A percentile compares a stretch with the other conserved stretches of the same genome.
These are phyloP conservation scores for Riptortus pedestris DNA, from an alignment of 1,140 invertebrate species.

Conservation along the genomic window DNA sequence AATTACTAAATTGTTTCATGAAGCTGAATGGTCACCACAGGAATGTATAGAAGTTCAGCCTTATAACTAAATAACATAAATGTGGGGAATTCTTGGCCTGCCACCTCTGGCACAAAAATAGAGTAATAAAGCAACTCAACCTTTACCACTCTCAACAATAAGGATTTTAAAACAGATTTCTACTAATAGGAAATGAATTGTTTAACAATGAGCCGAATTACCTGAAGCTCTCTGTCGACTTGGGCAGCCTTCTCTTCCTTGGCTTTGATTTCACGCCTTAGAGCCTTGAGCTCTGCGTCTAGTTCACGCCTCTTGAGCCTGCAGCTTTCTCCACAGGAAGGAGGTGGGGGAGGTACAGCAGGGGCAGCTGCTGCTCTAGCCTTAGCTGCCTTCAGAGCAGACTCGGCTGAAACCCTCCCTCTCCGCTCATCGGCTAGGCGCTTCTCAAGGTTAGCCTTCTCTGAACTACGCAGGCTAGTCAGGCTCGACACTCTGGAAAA, in stretches of 20 bases:
- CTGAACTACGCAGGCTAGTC: slow-evolving; percentile 57
- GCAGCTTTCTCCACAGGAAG: slow-evolving; percentile 58
- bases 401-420: slow-evolving; percentile 57
- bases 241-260: slow-evolving; percentile 56
- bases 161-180: too few species aligned
- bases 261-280: slow-evolving; percentile 61
- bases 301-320: slow-evolving; percentile 61
- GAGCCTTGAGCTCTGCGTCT: slow-evolving; percentile 63
- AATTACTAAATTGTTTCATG: too few species aligned
- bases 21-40: too few species aligned
- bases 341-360: slow-evolving; percentile 11
- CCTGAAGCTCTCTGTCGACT: slow-evolving; percentile 46
- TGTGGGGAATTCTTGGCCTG: too few species aligned
- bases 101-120: too few species aligned
- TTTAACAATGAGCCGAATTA: too few species aligned
- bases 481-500: slow-evolving; percentile 55
- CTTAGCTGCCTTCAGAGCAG: slow-evolving; percentile 65
- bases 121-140: too few species aligned
- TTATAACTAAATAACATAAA: too few species aligned
- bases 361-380: slow-evolving; percentile 41
- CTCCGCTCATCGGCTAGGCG: slow-evolving; percentile 75
- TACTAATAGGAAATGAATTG: too few species aligned
- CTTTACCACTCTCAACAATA: too few species aligned
- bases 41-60: too few species aligned
- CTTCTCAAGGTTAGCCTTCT: slow-evolving; percentile 59